phyloP scores from a whole-genome alignment of 2,888 invertebrate species.

The Drosophila hawaiiensis region DNA sequence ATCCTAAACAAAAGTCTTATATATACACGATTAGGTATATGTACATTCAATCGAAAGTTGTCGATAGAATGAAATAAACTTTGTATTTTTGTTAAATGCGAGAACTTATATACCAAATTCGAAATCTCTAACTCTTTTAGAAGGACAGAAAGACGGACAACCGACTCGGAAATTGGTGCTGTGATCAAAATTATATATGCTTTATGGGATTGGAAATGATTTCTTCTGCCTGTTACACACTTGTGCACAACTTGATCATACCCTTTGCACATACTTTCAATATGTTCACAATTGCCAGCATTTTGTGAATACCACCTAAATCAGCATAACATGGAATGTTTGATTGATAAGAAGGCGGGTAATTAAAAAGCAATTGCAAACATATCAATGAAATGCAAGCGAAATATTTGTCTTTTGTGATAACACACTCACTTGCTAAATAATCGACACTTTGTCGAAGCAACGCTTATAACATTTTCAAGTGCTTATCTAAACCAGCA shows the following conservation, averaged over 20 bases:
- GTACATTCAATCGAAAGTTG: neutral
- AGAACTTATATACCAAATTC: neutral
- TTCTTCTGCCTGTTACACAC: neutral
- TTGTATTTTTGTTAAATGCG: neutral
- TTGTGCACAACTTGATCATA: neutral
- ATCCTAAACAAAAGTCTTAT: neutral
- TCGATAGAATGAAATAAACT: neutral
- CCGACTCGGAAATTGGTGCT: neutral
- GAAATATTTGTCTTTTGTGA: neutral
- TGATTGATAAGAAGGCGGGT: slow-evolving; percentile 41
- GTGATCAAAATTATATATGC: neutral
- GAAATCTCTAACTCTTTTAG: neutral
- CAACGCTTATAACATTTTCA: slow-evolving; percentile 39
- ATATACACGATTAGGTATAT: neutral
- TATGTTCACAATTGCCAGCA: neutral
- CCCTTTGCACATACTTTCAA: neutral
- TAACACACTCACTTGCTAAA: neutral
- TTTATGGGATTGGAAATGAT: neutral
- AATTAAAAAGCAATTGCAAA: slow-evolving; percentile 67
- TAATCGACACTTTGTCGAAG: slow-evolving; percentile 8
- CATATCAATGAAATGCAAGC: slow-evolving; percentile 25
- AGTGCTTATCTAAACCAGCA: slow-evolving; percentile 54
- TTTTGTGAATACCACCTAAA: neutral
- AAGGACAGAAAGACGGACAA: neutral
- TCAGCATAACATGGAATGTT: too few relatives aligned